These are phyloP conservation scores for Sebastes dallii DNA, from an alignment of 2,797 vertebrate species.

Conservation along the genomic window DNA sequence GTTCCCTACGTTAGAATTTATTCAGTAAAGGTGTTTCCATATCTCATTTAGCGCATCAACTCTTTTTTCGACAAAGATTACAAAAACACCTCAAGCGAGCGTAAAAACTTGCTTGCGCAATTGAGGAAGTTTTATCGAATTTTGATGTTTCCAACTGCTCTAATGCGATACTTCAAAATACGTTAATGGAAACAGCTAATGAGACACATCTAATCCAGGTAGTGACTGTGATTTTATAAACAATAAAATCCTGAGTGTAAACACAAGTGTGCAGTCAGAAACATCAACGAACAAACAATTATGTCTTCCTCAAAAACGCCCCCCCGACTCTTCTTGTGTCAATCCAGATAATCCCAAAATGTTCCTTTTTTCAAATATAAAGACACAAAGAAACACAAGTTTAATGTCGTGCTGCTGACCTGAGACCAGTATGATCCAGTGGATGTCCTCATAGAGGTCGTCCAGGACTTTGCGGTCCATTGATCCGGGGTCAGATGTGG, in stretches of 20 bases:
- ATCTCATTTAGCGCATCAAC: too few relatives aligned
- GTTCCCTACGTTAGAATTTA: too few relatives aligned
- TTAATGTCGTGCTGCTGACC: constrained; percentile 75
- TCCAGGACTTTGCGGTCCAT: constrained; percentile 93
- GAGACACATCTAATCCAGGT: neutral
- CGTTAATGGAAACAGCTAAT: too few relatives aligned
- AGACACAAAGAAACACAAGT: neutral
- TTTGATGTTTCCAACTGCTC: too few relatives aligned
- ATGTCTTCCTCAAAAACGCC: too few relatives aligned
- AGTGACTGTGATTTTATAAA: neutral
- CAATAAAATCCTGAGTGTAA: neutral
- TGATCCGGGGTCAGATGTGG: constrained; percentile 86
- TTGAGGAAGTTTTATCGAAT: too few relatives aligned
- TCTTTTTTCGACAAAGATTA: too few relatives aligned
- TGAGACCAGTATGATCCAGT: constrained; percentile 99
- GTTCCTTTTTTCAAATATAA: neutral
- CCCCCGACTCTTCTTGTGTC: too few relatives aligned
- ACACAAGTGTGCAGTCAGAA: neutral
- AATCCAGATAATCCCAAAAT: neutral
- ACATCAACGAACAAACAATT: neutral
- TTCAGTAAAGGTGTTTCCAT: too few relatives aligned
- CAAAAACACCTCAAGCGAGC: too few relatives aligned
- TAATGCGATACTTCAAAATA: too few relatives aligned
- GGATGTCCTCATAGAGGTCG: constrained; percentile 98
- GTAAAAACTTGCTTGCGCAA: too few relatives aligned